A percentile compares a stretch with the other conserved stretches of the same genome.
These are phyloP conservation scores for Drosophila trapezifrons DNA, from an alignment of 1,140 invertebrate species.

Conservation along the genomic window DNA sequence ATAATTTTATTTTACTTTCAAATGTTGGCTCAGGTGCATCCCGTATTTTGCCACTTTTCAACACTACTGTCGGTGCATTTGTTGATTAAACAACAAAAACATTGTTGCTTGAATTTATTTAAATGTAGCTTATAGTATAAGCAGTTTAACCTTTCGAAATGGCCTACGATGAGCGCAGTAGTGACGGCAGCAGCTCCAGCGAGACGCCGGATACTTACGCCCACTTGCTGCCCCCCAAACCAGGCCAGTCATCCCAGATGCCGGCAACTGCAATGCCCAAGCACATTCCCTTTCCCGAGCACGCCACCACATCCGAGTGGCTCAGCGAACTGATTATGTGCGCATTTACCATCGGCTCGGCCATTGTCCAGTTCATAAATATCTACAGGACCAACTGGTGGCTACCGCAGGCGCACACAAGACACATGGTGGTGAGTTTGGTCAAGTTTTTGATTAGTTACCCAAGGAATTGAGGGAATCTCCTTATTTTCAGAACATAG, in stretches of 20 bases:
- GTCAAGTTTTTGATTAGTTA: background rate
- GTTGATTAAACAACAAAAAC: conserved; percentile 21
- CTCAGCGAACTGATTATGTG: conserved; percentile 95
- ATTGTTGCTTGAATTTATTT: conserved; percentile 18
- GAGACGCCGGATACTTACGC: conserved; percentile 56
- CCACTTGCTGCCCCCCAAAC: conserved; percentile 44
- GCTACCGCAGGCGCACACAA: conserved; percentile 95
- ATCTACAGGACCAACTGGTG: conserved; percentile 98
- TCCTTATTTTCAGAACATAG: conserved; percentile 93
- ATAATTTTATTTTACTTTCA: background rate
- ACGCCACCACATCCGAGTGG: conserved; percentile 92
- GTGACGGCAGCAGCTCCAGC: conserved; percentile 71
- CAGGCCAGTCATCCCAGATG: conserved; percentile 33
- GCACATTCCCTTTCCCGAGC: conserved; percentile 93
- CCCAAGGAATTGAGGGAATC: background rate
- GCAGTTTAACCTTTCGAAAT: conserved; percentile 20
- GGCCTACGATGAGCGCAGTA: conserved; percentile 69
- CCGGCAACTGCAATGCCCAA: conserved; percentile 86
- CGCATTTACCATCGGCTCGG: conserved; percentile 90
- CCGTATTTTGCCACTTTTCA: background rate
- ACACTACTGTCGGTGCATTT: conserved; percentile 2
- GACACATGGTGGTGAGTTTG: conserved; percentile 92
- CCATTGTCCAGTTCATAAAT: conserved; percentile 95
- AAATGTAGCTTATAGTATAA: conserved; percentile 13
- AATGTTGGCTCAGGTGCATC: background rate